Conservation (phyloP, 2,113 vertebrate species). For the Holacanthus passer region DNA sequence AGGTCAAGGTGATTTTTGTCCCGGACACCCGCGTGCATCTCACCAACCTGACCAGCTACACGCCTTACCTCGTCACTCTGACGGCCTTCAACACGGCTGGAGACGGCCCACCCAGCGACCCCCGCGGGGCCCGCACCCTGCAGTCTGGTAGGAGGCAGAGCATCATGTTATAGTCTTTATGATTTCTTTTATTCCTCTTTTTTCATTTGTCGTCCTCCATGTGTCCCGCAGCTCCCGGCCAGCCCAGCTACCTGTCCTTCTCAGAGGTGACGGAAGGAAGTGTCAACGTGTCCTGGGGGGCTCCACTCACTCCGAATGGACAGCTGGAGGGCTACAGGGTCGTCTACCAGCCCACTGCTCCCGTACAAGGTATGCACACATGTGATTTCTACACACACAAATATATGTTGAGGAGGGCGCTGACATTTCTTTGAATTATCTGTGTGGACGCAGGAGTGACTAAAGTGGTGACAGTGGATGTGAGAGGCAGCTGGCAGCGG, state of each 20-base stretch:
- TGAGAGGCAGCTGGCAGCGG: slow-evolving; percentile 92
- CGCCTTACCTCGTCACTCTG: slow-evolving; percentile 89
- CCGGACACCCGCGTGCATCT: slow-evolving; percentile 88
- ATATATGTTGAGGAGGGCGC: background rate
- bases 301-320: slow-evolving; percentile 90
- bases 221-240: slow-evolving; percentile 88
- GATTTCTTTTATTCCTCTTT: background rate
- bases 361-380: slow-evolving; percentile 88
- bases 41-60: slow-evolving; percentile 94
- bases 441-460: slow-evolving; percentile 87
- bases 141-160: slow-evolving; percentile 87
- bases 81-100: slow-evolving; percentile 94
- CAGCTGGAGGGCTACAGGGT: slow-evolving; percentile 94
- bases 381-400: background rate
- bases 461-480: slow-evolving; percentile 95
- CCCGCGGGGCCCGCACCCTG: slow-evolving; percentile 87
- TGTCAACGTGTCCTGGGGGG: slow-evolving; percentile 94
- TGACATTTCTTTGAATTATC: slow-evolving; percentile 12
- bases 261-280: slow-evolving; percentile 94
- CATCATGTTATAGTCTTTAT: background rate
- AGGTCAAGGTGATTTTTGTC: slow-evolving; percentile 92
- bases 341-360: slow-evolving; percentile 91
- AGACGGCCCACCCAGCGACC: slow-evolving; percentile 91
- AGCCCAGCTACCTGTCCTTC: slow-evolving; percentile 91
- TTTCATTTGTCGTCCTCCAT: background rate